These are phyloP conservation scores for Myotis vivesi DNA, from an alignment of 2,797 vertebrate species.

Conservation along the genomic window DNA sequence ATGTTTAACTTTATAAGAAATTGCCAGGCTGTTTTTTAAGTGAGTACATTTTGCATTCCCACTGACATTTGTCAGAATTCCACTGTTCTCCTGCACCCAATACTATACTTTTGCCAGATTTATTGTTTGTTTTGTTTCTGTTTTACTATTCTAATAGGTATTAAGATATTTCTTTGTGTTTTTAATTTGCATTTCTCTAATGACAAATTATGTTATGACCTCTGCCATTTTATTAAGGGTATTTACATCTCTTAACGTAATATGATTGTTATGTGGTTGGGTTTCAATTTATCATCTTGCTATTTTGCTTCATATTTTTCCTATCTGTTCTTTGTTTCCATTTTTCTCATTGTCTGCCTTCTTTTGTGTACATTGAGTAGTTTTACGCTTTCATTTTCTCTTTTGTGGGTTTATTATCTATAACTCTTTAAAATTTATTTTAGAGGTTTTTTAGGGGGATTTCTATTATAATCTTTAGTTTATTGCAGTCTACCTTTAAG, in stretches of 20 bases:
- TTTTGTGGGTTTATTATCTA: neutral
- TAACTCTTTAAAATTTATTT: neutral
- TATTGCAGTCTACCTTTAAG: neutral
- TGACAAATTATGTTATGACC: neutral
- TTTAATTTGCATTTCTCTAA: neutral
- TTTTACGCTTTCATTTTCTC: neutral
- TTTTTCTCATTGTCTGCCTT: neutral
- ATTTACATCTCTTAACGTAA: neutral
- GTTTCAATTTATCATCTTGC: neutral
- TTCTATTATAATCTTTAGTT: neutral
- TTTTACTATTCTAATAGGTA: neutral
- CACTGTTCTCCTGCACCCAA: neutral
- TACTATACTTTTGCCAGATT: neutral
- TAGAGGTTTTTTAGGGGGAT: neutral
- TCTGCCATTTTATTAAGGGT: neutral
- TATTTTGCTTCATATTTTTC: neutral
- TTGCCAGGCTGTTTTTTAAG: neutral
- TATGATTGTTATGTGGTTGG: neutral
- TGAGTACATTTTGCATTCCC: neutral
- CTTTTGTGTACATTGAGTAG: neutral
- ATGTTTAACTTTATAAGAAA: constrained; percentile 2
- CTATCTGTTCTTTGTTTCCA: neutral
- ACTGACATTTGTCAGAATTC: neutral
- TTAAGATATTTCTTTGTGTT: neutral
- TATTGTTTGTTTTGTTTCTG: neutral